Conservation (phyloP, 1,140 invertebrate species). For the Drosophila erecta region DNA sequence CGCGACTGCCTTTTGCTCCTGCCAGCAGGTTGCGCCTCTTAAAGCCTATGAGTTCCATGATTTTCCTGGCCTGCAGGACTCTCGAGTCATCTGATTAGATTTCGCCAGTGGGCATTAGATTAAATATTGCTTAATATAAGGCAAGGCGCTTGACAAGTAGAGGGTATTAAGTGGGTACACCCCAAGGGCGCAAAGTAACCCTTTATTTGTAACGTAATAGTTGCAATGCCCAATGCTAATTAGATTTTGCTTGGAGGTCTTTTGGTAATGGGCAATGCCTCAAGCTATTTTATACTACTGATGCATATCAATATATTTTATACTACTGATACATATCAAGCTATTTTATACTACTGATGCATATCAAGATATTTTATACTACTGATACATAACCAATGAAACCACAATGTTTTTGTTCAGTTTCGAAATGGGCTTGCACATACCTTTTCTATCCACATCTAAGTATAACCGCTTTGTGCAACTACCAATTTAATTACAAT, state of each 20-base stretch:
- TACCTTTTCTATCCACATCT: background rate
- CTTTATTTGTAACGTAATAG: slow-evolving; percentile 1
- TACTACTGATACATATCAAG: too few relatives aligned
- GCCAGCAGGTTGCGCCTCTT: slow-evolving; percentile 35
- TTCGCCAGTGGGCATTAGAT: slow-evolving; percentile 25
- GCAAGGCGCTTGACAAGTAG: background rate
- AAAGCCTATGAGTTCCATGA: slow-evolving; percentile 33
- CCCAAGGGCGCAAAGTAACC: background rate
- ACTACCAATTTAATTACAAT: slow-evolving; percentile 36
- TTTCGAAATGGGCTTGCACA: too few relatives aligned
- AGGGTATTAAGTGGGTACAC: background rate
- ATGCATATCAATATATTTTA: too few relatives aligned
- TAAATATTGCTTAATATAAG: slow-evolving; percentile 30
- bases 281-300: too few relatives aligned
- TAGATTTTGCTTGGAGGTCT: background rate
- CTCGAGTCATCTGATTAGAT: slow-evolving; percentile 21
- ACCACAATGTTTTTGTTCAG: too few relatives aligned
- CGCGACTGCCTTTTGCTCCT: slow-evolving; percentile 35
- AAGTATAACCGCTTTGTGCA: slow-evolving; percentile 6
- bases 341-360: too few relatives aligned
- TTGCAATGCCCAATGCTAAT: slow-evolving; percentile 6
- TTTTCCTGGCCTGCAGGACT: slow-evolving; percentile 5
- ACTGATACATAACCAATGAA: too few relatives aligned
- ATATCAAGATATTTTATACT: too few relatives aligned
- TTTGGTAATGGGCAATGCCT: background rate